phyloP scores from a whole-genome alignment of 2,113 vertebrate species.

The Stercorarius parasiticus region DNA sequence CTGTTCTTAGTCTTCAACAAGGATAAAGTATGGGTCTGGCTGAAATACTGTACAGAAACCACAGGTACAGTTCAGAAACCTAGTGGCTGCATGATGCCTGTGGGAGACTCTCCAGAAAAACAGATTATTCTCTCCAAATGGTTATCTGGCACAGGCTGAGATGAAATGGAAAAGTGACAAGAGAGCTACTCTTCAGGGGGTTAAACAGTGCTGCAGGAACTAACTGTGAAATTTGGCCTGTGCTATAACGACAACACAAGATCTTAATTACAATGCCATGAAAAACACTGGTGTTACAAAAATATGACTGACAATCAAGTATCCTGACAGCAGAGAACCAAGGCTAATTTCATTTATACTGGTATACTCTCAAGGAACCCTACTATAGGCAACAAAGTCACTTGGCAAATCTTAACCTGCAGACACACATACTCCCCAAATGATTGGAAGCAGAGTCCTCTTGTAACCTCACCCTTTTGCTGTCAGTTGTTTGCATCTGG shows the following conservation, averaged over 20 bases:
- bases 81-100: background rate
- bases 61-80: background rate
- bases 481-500: background rate
- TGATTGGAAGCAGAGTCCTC: background rate
- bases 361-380: background rate
- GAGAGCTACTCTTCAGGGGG: background rate
- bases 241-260: background rate
- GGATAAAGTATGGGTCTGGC: background rate
- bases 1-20: background rate
- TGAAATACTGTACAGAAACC: background rate
- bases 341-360: background rate
- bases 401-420: background rate
- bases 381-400: background rate
- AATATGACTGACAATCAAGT: background rate
- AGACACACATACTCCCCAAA: fast-evolving
- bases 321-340: background rate
- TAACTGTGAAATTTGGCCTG: background rate
- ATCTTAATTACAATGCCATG: background rate
- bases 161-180: background rate
- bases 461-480: background rate
- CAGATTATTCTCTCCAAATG: background rate
- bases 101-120: background rate
- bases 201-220: background rate
- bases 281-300: background rate
- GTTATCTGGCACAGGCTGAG: background rate